Percentiles rank a stretch among this genome's conserved stretches.
Conservation (phyloP, 2,113 vertebrate species). For the Lepisosteus oculatus region DNA sequence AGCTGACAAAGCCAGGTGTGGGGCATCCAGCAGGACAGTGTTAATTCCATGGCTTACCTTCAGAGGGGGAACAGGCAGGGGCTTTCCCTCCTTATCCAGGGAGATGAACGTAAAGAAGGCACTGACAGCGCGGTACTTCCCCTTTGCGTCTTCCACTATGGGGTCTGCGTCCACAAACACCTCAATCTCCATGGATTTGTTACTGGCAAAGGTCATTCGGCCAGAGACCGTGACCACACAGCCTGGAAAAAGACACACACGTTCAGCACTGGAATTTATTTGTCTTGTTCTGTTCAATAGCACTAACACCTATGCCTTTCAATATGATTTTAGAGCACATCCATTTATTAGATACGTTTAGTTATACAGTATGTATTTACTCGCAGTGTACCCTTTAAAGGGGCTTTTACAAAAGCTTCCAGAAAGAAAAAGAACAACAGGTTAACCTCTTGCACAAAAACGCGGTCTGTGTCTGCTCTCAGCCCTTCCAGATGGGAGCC, state of each 20-base stretch:
- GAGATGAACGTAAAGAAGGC: conserved; percentile 95
- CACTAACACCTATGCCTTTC: too few species aligned
- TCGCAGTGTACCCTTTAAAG: too few species aligned
- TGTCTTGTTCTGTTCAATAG: too few species aligned
- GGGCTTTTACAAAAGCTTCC: too few species aligned
- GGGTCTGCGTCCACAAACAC: conserved; percentile 86
- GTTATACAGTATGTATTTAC: too few species aligned
- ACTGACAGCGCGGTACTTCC: conserved; percentile 80
- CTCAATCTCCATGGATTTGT: conserved; percentile 95
- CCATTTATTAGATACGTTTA: too few species aligned
- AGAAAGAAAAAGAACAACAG: too few species aligned
- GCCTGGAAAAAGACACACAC: conserved; percentile 57
- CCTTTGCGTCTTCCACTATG: conserved; percentile 62
- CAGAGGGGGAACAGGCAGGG: conserved; percentile 76
- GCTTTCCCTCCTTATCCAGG: conserved; percentile 80
- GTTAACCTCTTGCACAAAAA: background rate
- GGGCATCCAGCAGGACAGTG: too few species aligned
- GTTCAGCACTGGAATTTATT: conserved; percentile 9
- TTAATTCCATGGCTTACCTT: conserved; percentile 69
- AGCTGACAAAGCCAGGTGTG: too few species aligned
- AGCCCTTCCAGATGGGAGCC: too few species aligned
- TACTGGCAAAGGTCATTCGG: conserved; percentile 90
- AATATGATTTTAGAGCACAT: too few species aligned
- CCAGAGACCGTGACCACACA: conserved; percentile 87
- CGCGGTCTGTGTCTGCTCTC: background rate